Percentiles rank a stretch among this genome's conserved stretches.
Evolutionary conservation across 2,888 invertebrate genomes (phyloP).

Genomic region (Polietes domitor): DNA sequence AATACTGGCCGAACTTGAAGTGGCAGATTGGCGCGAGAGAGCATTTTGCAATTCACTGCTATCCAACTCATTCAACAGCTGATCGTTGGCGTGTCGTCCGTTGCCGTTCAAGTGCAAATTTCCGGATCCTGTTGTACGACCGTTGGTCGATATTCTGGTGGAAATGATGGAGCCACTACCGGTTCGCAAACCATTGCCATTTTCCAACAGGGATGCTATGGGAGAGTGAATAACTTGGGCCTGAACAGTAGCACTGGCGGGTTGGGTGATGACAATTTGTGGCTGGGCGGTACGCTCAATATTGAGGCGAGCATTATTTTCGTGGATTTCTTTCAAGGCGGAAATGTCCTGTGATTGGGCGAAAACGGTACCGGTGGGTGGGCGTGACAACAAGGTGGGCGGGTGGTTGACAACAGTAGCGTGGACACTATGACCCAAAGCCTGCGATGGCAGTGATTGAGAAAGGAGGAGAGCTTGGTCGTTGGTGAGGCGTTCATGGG

Average conservation of each 20-base stretch:
- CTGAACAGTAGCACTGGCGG: slow-evolving; percentile 78
- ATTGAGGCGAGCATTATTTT: slow-evolving; percentile 71
- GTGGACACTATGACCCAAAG: slow-evolving; percentile 77
- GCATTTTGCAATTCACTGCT: slow-evolving; percentile 62
- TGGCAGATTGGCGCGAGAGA: slow-evolving; percentile 47
- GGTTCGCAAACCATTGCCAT: slow-evolving; percentile 69
- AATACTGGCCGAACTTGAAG: slow-evolving; percentile 53
- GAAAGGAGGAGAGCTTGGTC: slow-evolving; percentile 75
- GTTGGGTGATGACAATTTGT: slow-evolving; percentile 75
- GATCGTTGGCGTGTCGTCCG: slow-evolving; percentile 65
- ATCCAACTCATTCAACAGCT: slow-evolving; percentile 72
- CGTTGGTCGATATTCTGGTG: slow-evolving; percentile 68
- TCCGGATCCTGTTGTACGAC: slow-evolving; percentile 66
- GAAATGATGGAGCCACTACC: slow-evolving; percentile 66
- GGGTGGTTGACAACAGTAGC: slow-evolving; percentile 78
- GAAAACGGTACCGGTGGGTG: slow-evolving; percentile 71
- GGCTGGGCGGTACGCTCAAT: slow-evolving; percentile 75
- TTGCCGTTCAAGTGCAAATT: slow-evolving; percentile 68
- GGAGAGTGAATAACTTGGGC: slow-evolving; percentile 77
- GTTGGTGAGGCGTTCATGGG: slow-evolving; percentile 73
- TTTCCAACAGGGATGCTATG: slow-evolving; percentile 74
- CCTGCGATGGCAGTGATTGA: slow-evolving; percentile 73
- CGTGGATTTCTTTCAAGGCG: slow-evolving; percentile 70
- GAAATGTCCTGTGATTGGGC: slow-evolving; percentile 73
- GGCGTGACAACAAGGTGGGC: slow-evolving; percentile 75